Percentiles rank a stretch among this genome's conserved stretches.
Conservation (phyloP, 2,888 invertebrate species). For the Apodemia mormo region DNA sequence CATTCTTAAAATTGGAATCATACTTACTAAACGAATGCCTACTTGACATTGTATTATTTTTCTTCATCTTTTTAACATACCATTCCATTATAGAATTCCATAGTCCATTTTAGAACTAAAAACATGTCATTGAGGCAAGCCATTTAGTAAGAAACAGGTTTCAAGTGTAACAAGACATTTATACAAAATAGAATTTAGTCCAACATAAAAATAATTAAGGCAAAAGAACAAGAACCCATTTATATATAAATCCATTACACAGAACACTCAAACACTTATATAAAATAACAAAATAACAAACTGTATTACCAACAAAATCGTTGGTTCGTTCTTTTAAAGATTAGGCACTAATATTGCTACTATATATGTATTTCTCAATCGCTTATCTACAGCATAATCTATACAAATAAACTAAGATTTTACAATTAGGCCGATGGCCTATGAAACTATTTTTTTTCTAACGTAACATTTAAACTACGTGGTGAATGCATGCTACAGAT, state of each 20-base stretch:
- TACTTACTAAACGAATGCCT: too few species aligned
- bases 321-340: conserved; percentile 73
- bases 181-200: conserved; percentile 22
- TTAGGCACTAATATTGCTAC: conserved; percentile 81
- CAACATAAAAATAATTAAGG: conserved; percentile 26
- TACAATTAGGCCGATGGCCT: conserved; percentile 68
- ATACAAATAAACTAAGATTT: conserved; percentile 79
- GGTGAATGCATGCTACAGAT: conserved; percentile 5
- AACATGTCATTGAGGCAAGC: not conserved
- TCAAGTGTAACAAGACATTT: not conserved
- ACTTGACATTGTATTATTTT: too few species aligned
- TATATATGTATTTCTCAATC: conserved; percentile 59
- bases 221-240: conserved; percentile 39
- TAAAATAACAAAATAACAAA: conserved; percentile 73
- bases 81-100: too few species aligned
- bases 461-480: conserved; percentile 75
- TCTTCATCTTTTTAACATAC: too few species aligned
- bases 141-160: not conserved
- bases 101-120: too few species aligned
- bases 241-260: conserved; percentile 41
- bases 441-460: conserved; percentile 58
- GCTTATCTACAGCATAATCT: conserved; percentile 77
- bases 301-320: conserved; percentile 47
- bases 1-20: too few species aligned
- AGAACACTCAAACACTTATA: conserved; percentile 74